Evolutionary conservation across 2,797 vertebrate species (phyloP).

Genomic region (Taeniopygia guttata): DNA sequence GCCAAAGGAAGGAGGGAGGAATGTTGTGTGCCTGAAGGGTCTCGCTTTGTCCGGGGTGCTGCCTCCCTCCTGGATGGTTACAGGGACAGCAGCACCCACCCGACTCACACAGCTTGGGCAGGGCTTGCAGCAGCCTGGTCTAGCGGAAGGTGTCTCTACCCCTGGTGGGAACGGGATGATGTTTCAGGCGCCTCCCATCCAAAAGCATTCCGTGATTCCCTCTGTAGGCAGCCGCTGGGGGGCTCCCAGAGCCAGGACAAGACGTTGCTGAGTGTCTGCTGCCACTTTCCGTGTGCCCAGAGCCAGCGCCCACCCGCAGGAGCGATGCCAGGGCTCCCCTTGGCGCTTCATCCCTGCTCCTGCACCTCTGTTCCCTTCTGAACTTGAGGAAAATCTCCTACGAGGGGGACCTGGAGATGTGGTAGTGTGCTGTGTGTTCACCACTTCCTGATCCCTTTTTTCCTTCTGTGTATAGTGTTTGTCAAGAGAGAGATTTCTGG

Average conservation of each 20-base stretch:
- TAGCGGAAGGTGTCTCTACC: background rate
- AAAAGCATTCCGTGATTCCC: background rate
- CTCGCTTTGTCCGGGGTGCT: accelerated
- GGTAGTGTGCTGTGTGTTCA: accelerated
- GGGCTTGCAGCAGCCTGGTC: background rate
- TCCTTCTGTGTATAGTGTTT: background rate
- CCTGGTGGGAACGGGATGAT: accelerated
- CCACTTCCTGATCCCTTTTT: background rate
- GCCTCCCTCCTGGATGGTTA: background rate
- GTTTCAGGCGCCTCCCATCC: background rate
- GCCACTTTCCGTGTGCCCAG: accelerated
- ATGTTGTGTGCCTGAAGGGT: no score
- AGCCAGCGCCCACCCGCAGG: background rate
- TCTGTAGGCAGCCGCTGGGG: background rate
- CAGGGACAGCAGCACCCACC: background rate
- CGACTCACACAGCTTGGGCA: background rate
- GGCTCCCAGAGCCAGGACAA: background rate
- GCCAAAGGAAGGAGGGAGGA: no score
- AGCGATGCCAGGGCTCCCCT: background rate
- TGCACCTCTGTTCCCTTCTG: accelerated
- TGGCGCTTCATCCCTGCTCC: background rate
- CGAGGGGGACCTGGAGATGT: background rate
- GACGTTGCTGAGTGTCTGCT: background rate
- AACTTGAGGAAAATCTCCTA: no score
- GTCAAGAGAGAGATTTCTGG: background rate